These are phyloP conservation scores for Halisarca cf. caerulea DNA, from an alignment of 37 sponge, comb jelly and placozoan species.

Conservation along the genomic window DNA sequence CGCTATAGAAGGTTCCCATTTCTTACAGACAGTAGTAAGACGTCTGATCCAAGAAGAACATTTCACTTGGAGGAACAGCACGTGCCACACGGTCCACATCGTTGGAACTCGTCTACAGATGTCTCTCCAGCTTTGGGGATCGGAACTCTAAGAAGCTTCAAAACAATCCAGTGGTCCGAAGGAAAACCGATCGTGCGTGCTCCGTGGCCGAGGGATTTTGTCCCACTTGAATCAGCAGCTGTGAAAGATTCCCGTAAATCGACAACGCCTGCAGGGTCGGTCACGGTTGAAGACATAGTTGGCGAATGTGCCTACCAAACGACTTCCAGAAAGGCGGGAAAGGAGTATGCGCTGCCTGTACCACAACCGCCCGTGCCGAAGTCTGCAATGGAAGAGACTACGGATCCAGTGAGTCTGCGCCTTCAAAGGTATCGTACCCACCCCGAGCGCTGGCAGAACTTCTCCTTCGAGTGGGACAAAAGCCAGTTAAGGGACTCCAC, in stretches of 20 bases:
- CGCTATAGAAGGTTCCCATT: neutral
- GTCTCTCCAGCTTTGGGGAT: constrained; percentile 21
- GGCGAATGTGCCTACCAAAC: constrained; percentile 19
- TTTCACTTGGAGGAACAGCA: no score
- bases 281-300: neutral
- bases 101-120: neutral
- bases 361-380: neutral
- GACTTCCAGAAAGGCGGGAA: constrained; percentile 21
- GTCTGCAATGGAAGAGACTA: constrained; percentile 29
- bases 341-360: constrained; percentile 36
- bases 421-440: neutral
- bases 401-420: constrained; percentile 22
- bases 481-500: constrained; percentile 27
- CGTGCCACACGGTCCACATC: neutral
- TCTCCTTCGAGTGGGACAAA: constrained; percentile 47
- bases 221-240: neutral
- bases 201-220: constrained; percentile 43
- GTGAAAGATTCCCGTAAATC: neutral
- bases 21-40: neutral
- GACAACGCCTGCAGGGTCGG: neutral
- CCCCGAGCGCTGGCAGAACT: constrained; percentile 45
- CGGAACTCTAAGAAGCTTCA: constrained; percentile 9
- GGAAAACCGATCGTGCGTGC: constrained; percentile 60
- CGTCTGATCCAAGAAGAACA: no score
- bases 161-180: constrained; percentile 13